Base-by-base conservation (phyloP, 2,113 vertebrate species). In the Smithornis capensis region DNA sequence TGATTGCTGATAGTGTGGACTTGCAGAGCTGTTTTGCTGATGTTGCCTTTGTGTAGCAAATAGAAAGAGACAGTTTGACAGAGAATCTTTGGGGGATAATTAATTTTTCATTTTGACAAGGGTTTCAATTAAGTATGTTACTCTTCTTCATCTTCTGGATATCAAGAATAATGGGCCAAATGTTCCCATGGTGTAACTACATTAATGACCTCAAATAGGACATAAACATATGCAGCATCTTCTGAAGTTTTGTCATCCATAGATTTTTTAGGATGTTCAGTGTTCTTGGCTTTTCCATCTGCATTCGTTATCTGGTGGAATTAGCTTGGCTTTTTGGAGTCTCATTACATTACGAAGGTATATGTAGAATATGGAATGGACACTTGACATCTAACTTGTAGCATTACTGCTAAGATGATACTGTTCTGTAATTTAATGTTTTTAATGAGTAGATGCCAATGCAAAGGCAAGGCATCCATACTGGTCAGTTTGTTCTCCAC, bases 31-130 rank as follows among this genome's bases (percentile, higher is more conserved):
- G 8, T 87, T 96, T 92, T 92, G 75, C 81, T 95, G 70, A 42
- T 89, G 53, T 52, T 89, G 74, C 38, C 70, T 65, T 57, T 89
- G 67, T 64, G 49, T 53, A 92, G 70, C 82, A 96, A 97, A 96
- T 93, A 80, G 90, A 57, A 94, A 87, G 50, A 86, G 96, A 96
- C 93, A 95, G 91, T 77, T 96, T 97, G 97, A 96, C 93, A 95
- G 95, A 90, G 89, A 90, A 94, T 94, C 95, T 97, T 96, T 94
- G 93, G 62, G 69, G 40, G 56, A 83, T 92, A 96, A 95, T 93
- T 95, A 94, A 84, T 94, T 95, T 94, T 94, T 89, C 84, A 83
- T 83, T 96, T 94, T 95, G 89, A 94, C 95, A 92, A 95, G 86
- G 38, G 16, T 94, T 96, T 96, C 87, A 96, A 92, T 96, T 97